Base-by-base conservation (phyloP, 2,888 invertebrate species). In the Lasioglossum lativentre region DNA sequence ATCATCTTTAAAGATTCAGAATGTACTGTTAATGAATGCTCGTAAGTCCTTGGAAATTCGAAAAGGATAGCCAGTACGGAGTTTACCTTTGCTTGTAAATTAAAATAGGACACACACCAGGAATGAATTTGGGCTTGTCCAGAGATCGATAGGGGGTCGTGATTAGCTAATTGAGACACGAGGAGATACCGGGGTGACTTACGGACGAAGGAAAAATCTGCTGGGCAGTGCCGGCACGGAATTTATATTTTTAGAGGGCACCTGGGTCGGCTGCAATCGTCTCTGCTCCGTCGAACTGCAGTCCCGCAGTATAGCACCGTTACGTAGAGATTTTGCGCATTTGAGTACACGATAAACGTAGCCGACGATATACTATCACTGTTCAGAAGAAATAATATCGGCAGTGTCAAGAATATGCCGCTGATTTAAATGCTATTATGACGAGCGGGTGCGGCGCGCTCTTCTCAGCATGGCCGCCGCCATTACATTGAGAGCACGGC, bases 171-270 rank as follows among this genome's bases (percentile, higher is more conserved):
- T 89, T 83, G 82, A 86, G 82, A 88, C 74, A 81, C 86, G 82
- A 88, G 85, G 82, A 85, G 83, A 89, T 86, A 91, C 83, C 83
- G 80, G 85, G 78, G 79, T 86, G 84, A 90, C 90, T 89, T 91
- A 91, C 89, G 80, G 86, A 81, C 82, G 70, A 83, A 76, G 82
- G 88, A 90, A 89, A 91, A 90, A 85, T 90, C 88, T 89, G 88
- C 90, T 90, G 88, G 91, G 89, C 90, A 92, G 92, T 91, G 92
- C 92, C 94, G 93, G 93, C 91, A 91, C 91, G 92, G 92, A 94
- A 94, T 93, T 93, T 92, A 93, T 94, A 94, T 94, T 94, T 94
- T 94, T 94, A 94, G 94, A 94, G 94, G 93, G 93, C 92, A 94
- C 93, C 94, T 93, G 93, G 94, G 93, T 93, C 93, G 91, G 82